A percentile compares a stretch with the other conserved stretches of the same genome.
These are phyloP conservation scores for Cataglyphis altisquamis DNA, from an alignment of 2,888 invertebrate species.

Conservation along the genomic window DNA sequence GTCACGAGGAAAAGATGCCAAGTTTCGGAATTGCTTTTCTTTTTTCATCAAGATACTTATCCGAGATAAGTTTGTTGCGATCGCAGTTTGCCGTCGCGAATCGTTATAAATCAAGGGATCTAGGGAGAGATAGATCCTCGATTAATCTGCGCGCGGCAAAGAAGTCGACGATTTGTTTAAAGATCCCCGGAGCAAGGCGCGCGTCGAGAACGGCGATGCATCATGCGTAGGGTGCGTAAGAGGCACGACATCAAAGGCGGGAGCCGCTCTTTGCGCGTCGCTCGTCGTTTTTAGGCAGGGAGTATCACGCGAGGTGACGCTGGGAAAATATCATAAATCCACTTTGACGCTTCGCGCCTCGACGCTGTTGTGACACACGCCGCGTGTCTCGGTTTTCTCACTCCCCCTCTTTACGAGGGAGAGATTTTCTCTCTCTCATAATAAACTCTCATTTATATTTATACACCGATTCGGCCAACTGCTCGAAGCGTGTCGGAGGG, in stretches of 20 bases:
- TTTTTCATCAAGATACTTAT: slow-evolving; percentile 13
- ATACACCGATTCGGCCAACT: slow-evolving; percentile 66
- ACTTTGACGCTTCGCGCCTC: slow-evolving; percentile 83
- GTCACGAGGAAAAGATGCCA: neutral
- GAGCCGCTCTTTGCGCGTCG: slow-evolving; percentile 58
- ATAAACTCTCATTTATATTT: slow-evolving; percentile 84
- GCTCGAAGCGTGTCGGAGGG: slow-evolving; percentile 35
- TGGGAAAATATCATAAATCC: slow-evolving; percentile 85
- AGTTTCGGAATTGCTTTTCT: neutral
- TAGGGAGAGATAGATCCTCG: neutral
- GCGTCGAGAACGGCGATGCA: slow-evolving; percentile 74
- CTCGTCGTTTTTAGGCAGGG: slow-evolving; percentile 56
- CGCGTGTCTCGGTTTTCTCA: slow-evolving; percentile 48
- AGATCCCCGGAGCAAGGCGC: slow-evolving; percentile 72
- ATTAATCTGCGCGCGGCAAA: slow-evolving; percentile 73
- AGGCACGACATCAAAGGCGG: slow-evolving; percentile 80
- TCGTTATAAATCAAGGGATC: slow-evolving; percentile 59
- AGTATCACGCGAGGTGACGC: slow-evolving; percentile 66
- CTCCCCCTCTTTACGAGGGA: neutral
- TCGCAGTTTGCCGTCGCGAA: slow-evolving; percentile 44
- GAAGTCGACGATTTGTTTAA: slow-evolving; percentile 81
- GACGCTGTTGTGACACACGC: slow-evolving; percentile 80
- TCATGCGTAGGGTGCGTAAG: slow-evolving; percentile 71
- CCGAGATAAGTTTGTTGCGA: neutral
- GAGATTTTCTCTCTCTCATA: slow-evolving; percentile 69